phyloP scores from a whole-genome alignment of 2,797 vertebrate genomes.

The Hephaestus fuliginosus region DNA sequence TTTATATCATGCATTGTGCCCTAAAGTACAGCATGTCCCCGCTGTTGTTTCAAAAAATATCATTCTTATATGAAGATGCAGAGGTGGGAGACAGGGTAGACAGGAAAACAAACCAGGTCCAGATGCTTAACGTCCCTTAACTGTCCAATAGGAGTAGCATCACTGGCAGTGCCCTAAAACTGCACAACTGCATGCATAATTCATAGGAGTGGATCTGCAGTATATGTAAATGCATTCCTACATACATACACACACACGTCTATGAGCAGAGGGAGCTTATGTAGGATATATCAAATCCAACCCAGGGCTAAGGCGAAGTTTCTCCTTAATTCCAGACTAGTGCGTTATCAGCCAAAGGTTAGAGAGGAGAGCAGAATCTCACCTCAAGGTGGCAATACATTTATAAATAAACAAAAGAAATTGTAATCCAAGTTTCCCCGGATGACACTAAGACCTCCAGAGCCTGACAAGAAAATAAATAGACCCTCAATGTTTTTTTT shows the following conservation, averaged over 20 bases:
- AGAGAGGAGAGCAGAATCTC: conserved; percentile 36
- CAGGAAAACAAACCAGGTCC: conserved; percentile 39
- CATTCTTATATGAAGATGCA: conserved; percentile 18
- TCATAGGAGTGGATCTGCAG: conserved; percentile 63
- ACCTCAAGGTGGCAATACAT: conserved; percentile 48
- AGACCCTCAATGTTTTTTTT: background rate
- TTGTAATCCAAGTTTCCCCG: conserved; percentile 1
- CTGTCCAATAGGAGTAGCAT: conserved; percentile 59
- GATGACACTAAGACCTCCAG: conserved; percentile 23
- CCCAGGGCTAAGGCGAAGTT: conserved; percentile 44
- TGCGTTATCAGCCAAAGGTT: conserved; percentile 63
- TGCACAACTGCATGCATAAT: conserved; percentile 75
- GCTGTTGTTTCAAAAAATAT: background rate
- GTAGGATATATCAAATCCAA: conserved; percentile 64
- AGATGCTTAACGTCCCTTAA: conserved; percentile 57
- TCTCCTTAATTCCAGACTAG: conserved; percentile 61
- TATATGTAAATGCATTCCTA: conserved; percentile 71
- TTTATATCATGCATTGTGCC: background rate
- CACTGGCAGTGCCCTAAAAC: conserved; percentile 54
- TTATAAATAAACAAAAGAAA: background rate
- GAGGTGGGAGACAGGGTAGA: conserved; percentile 39
- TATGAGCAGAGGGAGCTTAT: conserved; percentile 47
- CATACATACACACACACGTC: conserved; percentile 45
- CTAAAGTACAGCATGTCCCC: background rate
- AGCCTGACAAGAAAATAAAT: conserved; percentile 38